These are phyloP conservation scores for Phalacrocorax aristotelis DNA, from an alignment of 2,113 vertebrate genomes.

Conservation along the genomic window DNA sequence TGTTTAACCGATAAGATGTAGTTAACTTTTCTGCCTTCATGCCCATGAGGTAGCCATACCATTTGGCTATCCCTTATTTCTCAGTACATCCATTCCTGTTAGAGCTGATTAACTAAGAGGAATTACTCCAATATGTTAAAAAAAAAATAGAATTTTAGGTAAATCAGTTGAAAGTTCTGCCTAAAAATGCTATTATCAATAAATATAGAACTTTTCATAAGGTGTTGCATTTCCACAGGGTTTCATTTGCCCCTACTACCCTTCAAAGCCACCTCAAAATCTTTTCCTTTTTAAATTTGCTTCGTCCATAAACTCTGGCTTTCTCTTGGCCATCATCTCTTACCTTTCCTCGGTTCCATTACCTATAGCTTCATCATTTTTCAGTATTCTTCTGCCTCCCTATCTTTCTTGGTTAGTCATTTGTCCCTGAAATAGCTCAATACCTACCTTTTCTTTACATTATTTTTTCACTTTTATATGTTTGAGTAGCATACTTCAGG, in stretches of 20 bases:
- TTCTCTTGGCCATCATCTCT: neutral
- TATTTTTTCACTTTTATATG: neutral
- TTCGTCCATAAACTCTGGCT: neutral
- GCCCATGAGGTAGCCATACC: neutral
- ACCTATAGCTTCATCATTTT: neutral
- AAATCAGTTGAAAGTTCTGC: neutral
- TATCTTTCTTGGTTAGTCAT: neutral
- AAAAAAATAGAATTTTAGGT: neutral
- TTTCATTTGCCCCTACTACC: neutral
- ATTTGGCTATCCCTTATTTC: neutral
- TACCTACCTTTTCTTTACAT: neutral
- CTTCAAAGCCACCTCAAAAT: neutral
- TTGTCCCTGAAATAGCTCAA: neutral
- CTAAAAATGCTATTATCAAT: neutral
- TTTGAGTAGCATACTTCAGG: neutral
- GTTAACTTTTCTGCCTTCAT: neutral
- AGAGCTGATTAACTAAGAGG: neutral
- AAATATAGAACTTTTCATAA: neutral
- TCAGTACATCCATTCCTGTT: neutral
- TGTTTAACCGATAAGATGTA: neutral
- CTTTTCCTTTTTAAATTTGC: neutral
- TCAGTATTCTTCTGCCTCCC: neutral
- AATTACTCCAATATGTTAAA: neutral
- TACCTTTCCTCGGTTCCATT: neutral
- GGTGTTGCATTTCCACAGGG: neutral